phyloP scores from a whole-genome alignment of 2,888 invertebrate genomes.

The Leptinotarsa juncta region DNA sequence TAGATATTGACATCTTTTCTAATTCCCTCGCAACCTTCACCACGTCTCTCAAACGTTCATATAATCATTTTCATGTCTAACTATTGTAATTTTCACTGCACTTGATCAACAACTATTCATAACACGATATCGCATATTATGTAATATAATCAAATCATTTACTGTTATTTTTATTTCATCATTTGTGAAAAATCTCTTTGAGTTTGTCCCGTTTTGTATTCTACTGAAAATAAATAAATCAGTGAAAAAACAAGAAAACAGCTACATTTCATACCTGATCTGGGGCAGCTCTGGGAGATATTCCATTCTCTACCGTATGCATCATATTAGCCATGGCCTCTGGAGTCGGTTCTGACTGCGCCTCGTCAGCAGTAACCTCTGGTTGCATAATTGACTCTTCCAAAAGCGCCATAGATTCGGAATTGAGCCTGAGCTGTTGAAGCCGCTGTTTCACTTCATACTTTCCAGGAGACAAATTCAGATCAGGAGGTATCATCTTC shows the following conservation, averaged over 20 bases:
- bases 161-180: too few relatives aligned
- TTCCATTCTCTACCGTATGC: slow-evolving; percentile 61
- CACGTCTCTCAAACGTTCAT: too few relatives aligned
- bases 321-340: slow-evolving; percentile 61
- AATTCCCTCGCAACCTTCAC: too few relatives aligned
- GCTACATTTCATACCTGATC: slow-evolving; percentile 40
- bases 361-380: slow-evolving; percentile 56
- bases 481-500: slow-evolving; percentile 57
- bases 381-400: slow-evolving; percentile 57
- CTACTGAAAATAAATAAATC: not conserved
- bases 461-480: slow-evolving; percentile 53
- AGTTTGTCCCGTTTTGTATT: too few relatives aligned
- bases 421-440: slow-evolving; percentile 54
- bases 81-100: too few relatives aligned
- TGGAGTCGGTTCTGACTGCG: slow-evolving; percentile 58
- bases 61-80: too few relatives aligned
- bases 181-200: too few relatives aligned
- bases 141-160: too few relatives aligned
- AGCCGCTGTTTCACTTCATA: slow-evolving; percentile 56
- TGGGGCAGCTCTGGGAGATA: slow-evolving; percentile 57
- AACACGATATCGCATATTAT: too few relatives aligned
- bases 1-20: too few relatives aligned
- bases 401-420: slow-evolving; percentile 55
- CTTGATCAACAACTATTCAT: too few relatives aligned
- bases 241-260: not conserved